Conservation (phyloP, 2,888 invertebrate genomes). For the Lithodes maja region DNA sequence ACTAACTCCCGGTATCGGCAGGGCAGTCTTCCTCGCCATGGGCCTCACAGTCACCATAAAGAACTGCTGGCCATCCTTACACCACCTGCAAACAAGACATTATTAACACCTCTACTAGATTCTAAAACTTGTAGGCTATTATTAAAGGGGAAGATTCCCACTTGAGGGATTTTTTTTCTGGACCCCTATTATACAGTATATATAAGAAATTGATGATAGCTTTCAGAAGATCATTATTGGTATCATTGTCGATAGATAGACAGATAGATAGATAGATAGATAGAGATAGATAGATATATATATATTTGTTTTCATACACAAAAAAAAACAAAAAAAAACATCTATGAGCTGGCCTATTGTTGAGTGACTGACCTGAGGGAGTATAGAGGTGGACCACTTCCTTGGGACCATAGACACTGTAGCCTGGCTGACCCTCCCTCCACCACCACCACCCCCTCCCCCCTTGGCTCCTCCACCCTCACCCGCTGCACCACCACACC, state of each 20-base stretch:
- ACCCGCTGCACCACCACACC: conserved; percentile 50
- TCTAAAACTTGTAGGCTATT: too few relatives aligned
- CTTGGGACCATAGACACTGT: conserved; percentile 42
- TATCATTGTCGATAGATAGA: background rate
- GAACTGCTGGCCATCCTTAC: conserved; percentile 51
- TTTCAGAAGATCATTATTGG: too few relatives aligned
- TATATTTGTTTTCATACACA: background rate
- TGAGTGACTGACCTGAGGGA: conserved; percentile 5
- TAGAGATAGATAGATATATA: background rate
- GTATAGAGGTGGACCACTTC: conserved; percentile 55
- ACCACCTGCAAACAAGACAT: conserved; percentile 10
- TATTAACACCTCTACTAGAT: too few relatives aligned
- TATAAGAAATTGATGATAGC: too few relatives aligned
- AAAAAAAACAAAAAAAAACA: background rate
- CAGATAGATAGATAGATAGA: background rate
- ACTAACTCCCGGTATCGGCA: conserved; percentile 29
- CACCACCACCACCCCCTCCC: conserved; percentile 20
- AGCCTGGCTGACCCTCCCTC: conserved; percentile 25
- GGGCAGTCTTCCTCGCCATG: background rate
- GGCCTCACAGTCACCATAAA: conserved; percentile 37
- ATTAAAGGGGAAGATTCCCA: too few relatives aligned
- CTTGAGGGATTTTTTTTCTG: too few relatives aligned
- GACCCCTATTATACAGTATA: too few relatives aligned
- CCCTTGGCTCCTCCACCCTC: background rate
- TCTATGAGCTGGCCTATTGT: background rate